Conservation (phyloP, 2,797 vertebrate genomes). For the Champsocephalus esox region DNA sequence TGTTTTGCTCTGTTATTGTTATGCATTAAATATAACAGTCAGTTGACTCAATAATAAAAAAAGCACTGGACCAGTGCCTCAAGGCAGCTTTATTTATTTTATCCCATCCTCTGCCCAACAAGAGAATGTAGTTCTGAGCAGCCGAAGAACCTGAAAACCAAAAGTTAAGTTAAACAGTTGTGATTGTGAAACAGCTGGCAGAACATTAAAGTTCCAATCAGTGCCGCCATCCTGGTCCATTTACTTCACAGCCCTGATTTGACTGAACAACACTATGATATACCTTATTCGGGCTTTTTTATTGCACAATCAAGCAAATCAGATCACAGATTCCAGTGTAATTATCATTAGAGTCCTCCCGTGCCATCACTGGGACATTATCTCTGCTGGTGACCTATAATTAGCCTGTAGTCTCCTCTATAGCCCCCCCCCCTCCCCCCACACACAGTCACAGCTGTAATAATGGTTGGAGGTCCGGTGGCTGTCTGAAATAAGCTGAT, state of each 20-base stretch:
- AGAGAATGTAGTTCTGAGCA: not conserved
- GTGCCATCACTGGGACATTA: constrained; percentile 35
- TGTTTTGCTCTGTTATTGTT: too few relatives aligned
- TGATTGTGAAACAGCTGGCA: constrained; percentile 2
- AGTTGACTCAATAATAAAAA: too few relatives aligned
- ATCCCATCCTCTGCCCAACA: not conserved
- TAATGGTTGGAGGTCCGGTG: constrained; percentile 64
- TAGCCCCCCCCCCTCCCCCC: constrained; percentile 25
- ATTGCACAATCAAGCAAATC: constrained; percentile 46
- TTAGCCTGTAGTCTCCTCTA: constrained; percentile 63
- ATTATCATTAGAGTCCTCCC: constrained; percentile 71
- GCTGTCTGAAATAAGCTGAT: constrained; percentile 83
- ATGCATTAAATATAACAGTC: too few relatives aligned
- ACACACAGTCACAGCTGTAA: constrained; percentile 50
- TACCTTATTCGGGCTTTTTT: constrained; percentile 4
- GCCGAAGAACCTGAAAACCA: not conserved
- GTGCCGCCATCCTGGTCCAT: not conserved
- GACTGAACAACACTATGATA: not conserved
- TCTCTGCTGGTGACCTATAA: constrained; percentile 67
- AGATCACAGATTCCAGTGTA: constrained; percentile 62
- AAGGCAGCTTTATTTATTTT: too few relatives aligned
- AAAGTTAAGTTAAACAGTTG: not conserved
- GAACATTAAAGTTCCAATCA: not conserved
- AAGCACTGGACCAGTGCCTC: too few relatives aligned
- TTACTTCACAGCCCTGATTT: constrained; percentile 7